Base-by-base conservation (phyloP, 2,888 invertebrate species). In the Rotaria socialis region DNA sequence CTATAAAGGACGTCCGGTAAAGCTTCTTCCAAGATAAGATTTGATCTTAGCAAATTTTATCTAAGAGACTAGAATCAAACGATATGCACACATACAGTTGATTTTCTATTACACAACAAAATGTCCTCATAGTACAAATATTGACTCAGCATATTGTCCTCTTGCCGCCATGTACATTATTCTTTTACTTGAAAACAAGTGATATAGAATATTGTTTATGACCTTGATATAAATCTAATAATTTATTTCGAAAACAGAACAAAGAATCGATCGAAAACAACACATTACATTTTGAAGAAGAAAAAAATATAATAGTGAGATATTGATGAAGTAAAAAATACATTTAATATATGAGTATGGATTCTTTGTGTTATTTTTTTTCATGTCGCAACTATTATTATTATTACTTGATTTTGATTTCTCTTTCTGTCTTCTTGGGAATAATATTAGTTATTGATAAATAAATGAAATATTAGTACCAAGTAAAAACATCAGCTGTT, bases 401-500 rank as follows among this genome's bases (percentile, higher is more conserved):
- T 27, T 3, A 60, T n/a, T 7, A n/a, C 8, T 27, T 27, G 6
- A 1, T 67, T 67, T 27, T 27, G 7, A 11, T 55, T 55, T 55
- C 4, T 22, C 10, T 22, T 55, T 55, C 22, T 22, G 3, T 22
- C 22, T 67, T 19, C 8, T 14, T 19, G 41, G 14, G 5, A 35
- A 67, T 19, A 16, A 41, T 27, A 67, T 35, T n/a, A 35, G 11
- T 27, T 2, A 41, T 14, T 35, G 67, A 67, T 67, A 16, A 19
- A 14, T 8, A 27, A 35, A 67, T 67, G 35, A 67, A 35, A 35
- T 67, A 35, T 19, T 67, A 80, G 16, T 80, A 80, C 80, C 80
- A 80, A 11, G 43, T 80, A 47, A 80, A 80, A 14, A 47, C n/a
- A n/a, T 47, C 80, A 24, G 80, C 43, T 24, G 80, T 80, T 80